These are phyloP conservation scores for Enteromius anoplus DNA, from an alignment of 2,797 vertebrate genomes.

Conservation along the genomic window DNA sequence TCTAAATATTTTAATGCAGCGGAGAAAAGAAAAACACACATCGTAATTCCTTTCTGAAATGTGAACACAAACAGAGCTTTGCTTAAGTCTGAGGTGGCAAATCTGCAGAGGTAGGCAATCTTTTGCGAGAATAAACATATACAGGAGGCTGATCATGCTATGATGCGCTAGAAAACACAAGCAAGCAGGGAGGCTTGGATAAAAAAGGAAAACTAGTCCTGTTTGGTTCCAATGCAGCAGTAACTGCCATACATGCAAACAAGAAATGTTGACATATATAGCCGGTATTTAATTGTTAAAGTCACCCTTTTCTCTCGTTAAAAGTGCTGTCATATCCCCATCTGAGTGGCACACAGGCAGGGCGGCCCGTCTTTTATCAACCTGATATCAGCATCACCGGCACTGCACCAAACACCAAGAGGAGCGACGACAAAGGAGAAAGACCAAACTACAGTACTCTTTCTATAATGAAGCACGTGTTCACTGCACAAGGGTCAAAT, in stretches of 20 bases:
- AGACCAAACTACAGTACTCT: constrained; percentile 46
- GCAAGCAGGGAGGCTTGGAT: background rate
- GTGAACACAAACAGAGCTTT: constrained; percentile 73
- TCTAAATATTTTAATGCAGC: constrained; percentile 28
- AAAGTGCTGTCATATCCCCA: constrained; percentile 54
- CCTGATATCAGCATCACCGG: constrained; percentile 71
- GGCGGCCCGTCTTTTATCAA: constrained; percentile 75
- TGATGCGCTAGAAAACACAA: background rate
- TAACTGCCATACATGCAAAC: background rate
- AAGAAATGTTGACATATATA: constrained; percentile 14
- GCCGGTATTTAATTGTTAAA: constrained; percentile 30
- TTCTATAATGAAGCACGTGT: constrained; percentile 47
- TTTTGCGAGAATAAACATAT: constrained; percentile 22
- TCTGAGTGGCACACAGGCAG: constrained; percentile 68
- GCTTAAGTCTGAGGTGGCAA: constrained; percentile 54
- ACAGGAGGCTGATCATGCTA: background rate
- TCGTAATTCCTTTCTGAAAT: constrained; percentile 52
- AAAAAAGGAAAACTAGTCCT: background rate
- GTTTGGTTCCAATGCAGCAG: background rate
- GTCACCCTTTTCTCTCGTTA: constrained; percentile 50
- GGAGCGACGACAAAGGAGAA: constrained; percentile 48
- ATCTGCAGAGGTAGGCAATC: background rate
- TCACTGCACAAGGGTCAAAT: constrained; percentile 43
- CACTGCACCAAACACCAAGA: constrained; percentile 40
- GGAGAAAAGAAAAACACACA: constrained; percentile 3